Evolutionary conservation across 2,797 vertebrate species (phyloP).

Genomic region (Halcyon smyrnensis): DNA sequence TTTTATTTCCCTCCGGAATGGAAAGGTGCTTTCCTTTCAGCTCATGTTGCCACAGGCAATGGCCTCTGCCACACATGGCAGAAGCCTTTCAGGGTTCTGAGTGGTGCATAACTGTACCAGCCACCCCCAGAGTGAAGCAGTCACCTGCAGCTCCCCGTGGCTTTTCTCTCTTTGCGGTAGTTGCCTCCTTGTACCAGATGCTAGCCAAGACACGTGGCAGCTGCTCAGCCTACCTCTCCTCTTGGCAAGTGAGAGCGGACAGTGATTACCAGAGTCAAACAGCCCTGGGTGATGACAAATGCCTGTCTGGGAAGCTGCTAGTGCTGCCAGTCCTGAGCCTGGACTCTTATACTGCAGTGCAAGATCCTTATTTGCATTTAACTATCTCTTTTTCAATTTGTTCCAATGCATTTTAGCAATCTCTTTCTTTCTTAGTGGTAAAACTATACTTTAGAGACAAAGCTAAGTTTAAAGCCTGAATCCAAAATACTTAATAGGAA

Average conservation of each 20-base stretch:
- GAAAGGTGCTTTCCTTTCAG: background rate
- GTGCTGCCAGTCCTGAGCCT: background rate
- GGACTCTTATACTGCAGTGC: background rate
- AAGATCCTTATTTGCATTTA: background rate
- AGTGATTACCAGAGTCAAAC: background rate
- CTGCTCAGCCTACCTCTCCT: background rate
- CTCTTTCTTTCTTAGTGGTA: background rate
- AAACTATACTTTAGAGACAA: background rate
- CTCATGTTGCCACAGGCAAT: background rate
- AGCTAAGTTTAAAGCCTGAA: background rate
- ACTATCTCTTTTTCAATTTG: background rate
- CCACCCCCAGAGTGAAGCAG: background rate
- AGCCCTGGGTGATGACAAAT: background rate
- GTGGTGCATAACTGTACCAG: fast-evolving
- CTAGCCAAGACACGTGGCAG: background rate
- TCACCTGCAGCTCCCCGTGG: no score
- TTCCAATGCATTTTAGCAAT: background rate
- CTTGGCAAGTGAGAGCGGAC: background rate
- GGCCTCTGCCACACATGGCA: background rate
- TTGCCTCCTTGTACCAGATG: background rate
- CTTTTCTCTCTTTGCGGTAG: background rate
- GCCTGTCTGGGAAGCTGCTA: background rate
- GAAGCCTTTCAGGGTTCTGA: background rate
- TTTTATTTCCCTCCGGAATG: background rate
- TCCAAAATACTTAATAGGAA: background rate